Base-by-base conservation (phyloP, 2,888 invertebrate genomes). In the Diplolepis rosae region DNA sequence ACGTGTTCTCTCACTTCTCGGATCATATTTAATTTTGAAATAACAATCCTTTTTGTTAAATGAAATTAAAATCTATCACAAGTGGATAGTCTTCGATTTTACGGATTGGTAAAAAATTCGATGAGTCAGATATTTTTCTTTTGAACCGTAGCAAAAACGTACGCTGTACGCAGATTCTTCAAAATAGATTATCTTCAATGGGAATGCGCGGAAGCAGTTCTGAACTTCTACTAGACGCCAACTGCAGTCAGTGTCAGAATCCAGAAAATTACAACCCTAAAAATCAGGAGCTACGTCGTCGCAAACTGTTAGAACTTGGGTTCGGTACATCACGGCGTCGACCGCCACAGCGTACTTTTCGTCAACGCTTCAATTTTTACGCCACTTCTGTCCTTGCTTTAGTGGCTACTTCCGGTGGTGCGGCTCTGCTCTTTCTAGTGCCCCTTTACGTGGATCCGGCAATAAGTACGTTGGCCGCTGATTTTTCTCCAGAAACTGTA, bases 151-250 rank as follows among this genome's bases (percentile, higher is more conserved):
- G 3, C 18, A 22, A 11, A 11, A 18, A 4, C 11, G 4, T 48
- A 4, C 22, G 1, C 22, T 48, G 48, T 22, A 48, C 22, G 15
- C 68, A 66, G 77, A 39, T 39, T 35, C 66, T 61, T 50, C 24
- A 69, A 13, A 70, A 15, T 27, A 6, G 15, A 27, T 27, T 52
- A 1, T 28, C n/a, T 13, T 4, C 39, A 61, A 70, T 66, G 80
- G 84, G 82, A 81, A 93, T 93, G 93, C 92, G 93, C 90, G 93
- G 93, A 91, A 92, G 93, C 90, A 94, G 93, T 91, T 93, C 93
- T 89, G 93, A 94, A 91, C 92, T 93, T 90, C 92, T 94, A 91
- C 92, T 93, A 89, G 93, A 93, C 89, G 92, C 93, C 89, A 93
- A 93, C 90, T 93, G 93, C 90, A 91, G 89, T 89, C 91, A 89